These are phyloP conservation scores for Lemur catta DNA, from an alignment of 2,797 vertebrate genomes.

Conservation along the genomic window DNA sequence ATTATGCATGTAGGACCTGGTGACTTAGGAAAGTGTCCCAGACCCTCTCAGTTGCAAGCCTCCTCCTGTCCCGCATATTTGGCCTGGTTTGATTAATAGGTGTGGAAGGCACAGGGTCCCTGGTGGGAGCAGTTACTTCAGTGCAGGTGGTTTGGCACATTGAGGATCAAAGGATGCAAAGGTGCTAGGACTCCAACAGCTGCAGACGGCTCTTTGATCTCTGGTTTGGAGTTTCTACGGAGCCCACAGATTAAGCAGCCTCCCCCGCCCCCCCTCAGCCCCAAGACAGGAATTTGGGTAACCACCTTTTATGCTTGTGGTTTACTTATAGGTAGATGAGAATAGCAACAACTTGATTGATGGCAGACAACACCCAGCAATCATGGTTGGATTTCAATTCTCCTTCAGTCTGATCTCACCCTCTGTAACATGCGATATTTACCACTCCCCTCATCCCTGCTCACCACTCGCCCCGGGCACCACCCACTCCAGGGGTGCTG, in stretches of 20 bases:
- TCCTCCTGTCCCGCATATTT: neutral
- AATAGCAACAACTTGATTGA: neutral
- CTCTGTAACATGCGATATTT: neutral
- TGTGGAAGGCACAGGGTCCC: neutral
- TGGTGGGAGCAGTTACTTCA: constrained; percentile 32
- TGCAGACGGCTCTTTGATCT: constrained; percentile 58
- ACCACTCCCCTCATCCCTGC: neutral
- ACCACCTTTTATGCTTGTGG: neutral
- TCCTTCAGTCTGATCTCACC: neutral
- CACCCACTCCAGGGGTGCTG: neutral
- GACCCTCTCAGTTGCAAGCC: neutral
- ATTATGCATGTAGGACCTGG: fast-evolving
- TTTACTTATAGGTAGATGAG: neutral
- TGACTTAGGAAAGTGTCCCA: neutral
- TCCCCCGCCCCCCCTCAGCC: neutral
- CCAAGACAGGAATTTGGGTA: neutral
- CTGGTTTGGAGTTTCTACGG: neutral
- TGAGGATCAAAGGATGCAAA: constrained; percentile 59
- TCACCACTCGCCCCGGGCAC: neutral
- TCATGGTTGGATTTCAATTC: neutral
- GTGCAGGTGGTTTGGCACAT: constrained; percentile 36
- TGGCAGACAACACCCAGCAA: neutral
- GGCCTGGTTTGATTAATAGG: constrained; percentile 26
- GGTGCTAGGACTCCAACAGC: neutral
- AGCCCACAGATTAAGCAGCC: neutral